Evolutionary conservation across 2,113 vertebrate species (phyloP).

Genomic region (Falcunculus frontatus): DNA sequence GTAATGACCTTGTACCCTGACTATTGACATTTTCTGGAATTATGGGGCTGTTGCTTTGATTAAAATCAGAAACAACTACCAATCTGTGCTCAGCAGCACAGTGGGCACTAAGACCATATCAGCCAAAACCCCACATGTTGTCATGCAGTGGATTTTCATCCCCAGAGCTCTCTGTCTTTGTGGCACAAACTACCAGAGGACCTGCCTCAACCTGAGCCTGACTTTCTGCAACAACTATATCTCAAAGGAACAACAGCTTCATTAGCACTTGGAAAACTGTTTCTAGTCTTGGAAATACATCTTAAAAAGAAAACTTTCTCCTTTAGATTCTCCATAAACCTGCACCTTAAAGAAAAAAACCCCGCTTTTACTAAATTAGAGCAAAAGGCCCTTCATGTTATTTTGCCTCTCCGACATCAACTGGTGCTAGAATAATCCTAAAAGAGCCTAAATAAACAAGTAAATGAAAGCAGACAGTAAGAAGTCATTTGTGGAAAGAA

Average conservation of each 20-base stretch:
- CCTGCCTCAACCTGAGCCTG: not conserved
- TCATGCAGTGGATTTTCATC: not conserved
- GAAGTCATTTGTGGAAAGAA: not conserved
- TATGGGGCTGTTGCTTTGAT: not conserved
- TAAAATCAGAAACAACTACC: not conserved
- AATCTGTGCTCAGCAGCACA: not conserved
- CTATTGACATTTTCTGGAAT: not conserved
- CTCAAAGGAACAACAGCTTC: not conserved
- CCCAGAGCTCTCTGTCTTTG: not conserved
- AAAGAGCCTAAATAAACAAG: not conserved
- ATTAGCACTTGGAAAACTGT: not conserved
- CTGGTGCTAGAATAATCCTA: not conserved
- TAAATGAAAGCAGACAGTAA: not conserved
- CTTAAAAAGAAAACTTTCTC: not conserved
- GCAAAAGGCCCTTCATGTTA: not conserved
- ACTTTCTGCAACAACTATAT: not conserved
- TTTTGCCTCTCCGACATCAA: not conserved
- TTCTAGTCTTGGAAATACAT: not conserved
- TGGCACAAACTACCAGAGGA: not conserved
- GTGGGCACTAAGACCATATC: not conserved
- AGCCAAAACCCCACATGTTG: not conserved
- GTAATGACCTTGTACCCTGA: not conserved
- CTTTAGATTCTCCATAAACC: not conserved
- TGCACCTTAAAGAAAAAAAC: not conserved
- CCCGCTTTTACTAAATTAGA: not conserved